Evolutionary conservation across 2,113 vertebrate genomes (phyloP).

Genomic region (Myiagra hebetior): DNA sequence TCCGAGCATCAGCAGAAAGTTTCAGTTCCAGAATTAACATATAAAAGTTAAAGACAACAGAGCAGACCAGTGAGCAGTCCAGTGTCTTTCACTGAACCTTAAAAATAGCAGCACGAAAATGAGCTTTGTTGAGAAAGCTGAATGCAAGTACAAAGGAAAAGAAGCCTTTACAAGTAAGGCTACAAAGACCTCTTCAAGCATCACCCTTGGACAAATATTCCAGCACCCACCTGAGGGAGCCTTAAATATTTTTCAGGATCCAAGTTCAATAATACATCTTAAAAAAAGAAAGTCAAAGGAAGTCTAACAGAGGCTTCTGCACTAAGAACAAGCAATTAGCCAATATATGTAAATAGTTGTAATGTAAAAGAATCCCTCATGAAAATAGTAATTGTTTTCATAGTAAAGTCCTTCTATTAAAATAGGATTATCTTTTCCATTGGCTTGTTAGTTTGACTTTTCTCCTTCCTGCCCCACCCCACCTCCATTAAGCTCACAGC

Average conservation of each 20-base stretch:
- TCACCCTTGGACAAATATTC: background rate
- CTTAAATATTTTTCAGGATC: background rate
- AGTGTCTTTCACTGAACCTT: background rate
- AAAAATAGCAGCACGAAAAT: background rate
- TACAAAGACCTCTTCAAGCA: background rate
- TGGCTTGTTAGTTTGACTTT: background rate
- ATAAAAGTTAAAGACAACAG: conserved; percentile 11
- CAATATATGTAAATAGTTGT: background rate
- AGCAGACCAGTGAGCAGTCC: background rate
- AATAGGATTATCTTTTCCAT: background rate
- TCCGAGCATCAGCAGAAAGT: background rate
- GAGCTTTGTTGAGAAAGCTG: background rate
- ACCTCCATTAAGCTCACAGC: rapidly evolving
- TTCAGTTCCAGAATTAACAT: background rate
- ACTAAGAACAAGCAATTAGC: background rate
- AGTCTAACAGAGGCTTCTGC: background rate
- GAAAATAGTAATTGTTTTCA: background rate
- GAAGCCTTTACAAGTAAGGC: background rate
- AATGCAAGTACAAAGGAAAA: background rate
- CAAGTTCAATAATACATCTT: background rate
- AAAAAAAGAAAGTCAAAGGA: background rate
- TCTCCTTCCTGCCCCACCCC: background rate
- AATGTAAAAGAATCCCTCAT: background rate
- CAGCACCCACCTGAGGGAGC: background rate
- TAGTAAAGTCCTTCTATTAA: background rate